Evolutionary conservation across 2,888 invertebrate genomes (phyloP).

Genomic region (Papilio protenor): DNA sequence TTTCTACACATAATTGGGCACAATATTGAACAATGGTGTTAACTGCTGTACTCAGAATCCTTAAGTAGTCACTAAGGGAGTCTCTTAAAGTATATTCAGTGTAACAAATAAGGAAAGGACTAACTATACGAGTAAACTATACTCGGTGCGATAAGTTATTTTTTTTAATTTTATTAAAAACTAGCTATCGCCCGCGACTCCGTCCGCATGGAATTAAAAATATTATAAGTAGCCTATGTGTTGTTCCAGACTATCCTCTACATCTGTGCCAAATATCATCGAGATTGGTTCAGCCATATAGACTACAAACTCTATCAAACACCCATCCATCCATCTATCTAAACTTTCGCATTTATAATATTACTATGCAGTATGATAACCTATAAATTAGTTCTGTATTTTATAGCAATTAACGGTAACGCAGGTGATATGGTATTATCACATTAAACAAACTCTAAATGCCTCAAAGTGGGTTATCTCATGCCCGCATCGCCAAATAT

Average conservation of each 20-base stretch:
- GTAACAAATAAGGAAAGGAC: not conserved
- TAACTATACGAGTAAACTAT: not conserved
- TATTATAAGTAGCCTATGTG: too few relatives aligned
- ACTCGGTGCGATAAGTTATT: not conserved
- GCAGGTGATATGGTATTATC: slow-evolving; percentile 17
- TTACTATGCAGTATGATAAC: not conserved
- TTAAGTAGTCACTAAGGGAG: not conserved
- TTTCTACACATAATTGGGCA: not conserved
- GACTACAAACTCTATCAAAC: too few relatives aligned
- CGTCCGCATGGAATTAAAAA: too few relatives aligned
- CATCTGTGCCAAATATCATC: too few relatives aligned
- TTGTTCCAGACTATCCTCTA: too few relatives aligned
- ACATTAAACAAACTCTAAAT: slow-evolving; percentile 12
- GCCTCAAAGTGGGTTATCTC: slow-evolving; percentile 35
- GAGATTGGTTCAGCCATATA: too few relatives aligned
- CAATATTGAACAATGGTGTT: not conserved
- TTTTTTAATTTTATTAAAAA: not conserved
- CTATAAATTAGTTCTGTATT: not conserved
- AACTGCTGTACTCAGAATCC: not conserved
- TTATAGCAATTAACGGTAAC: slow-evolving; percentile 1
- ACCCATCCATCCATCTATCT: too few relatives aligned
- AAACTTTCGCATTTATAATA: too few relatives aligned
- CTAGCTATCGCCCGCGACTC: too few relatives aligned
- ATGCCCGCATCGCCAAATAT: slow-evolving; percentile 34
- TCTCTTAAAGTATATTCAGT: not conserved